Percentiles rank a stretch among this genome's conserved stretches.
phyloP scores from a whole-genome alignment of 2,113 vertebrate species.

The Neolamprologus kungweensis region DNA sequence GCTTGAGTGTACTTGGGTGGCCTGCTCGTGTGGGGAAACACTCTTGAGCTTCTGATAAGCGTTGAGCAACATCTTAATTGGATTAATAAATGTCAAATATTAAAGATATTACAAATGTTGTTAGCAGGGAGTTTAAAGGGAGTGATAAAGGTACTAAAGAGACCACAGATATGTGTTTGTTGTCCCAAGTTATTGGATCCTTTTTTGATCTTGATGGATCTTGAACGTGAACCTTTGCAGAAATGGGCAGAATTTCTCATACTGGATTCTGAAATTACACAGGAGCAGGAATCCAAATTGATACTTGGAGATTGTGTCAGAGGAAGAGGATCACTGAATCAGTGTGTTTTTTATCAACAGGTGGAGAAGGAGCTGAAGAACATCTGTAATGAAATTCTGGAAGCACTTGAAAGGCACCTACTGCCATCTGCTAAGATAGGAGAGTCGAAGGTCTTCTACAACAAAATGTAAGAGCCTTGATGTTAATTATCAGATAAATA shows the following conservation, averaged over 20 bases:
- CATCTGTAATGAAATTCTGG: conserved; percentile 97
- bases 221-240: neutral
- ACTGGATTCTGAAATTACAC: neutral
- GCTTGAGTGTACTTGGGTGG: neutral
- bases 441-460: conserved; percentile 99
- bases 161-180: neutral
- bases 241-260: neutral
- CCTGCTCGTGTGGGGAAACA: neutral
- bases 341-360: conserved; percentile 56
- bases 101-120: neutral
- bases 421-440: conserved; percentile 93
- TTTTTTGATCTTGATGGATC: neutral
- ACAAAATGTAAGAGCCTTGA: conserved; percentile 89
- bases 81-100: neutral
- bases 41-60: neutral
- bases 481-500: neutral
- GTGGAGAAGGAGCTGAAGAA: conserved; percentile 94
- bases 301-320: neutral
- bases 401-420: conserved; percentile 97
- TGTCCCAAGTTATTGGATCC: neutral
- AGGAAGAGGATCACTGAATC: neutral
- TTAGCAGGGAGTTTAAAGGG: neutral
- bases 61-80: neutral
- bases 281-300: neutral
- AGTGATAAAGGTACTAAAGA: neutral